Percentiles rank a stretch among this genome's conserved stretches.
These are phyloP conservation scores for Axis porcinus DNA, from an alignment of 2,113 vertebrate species.

Conservation along the genomic window DNA sequence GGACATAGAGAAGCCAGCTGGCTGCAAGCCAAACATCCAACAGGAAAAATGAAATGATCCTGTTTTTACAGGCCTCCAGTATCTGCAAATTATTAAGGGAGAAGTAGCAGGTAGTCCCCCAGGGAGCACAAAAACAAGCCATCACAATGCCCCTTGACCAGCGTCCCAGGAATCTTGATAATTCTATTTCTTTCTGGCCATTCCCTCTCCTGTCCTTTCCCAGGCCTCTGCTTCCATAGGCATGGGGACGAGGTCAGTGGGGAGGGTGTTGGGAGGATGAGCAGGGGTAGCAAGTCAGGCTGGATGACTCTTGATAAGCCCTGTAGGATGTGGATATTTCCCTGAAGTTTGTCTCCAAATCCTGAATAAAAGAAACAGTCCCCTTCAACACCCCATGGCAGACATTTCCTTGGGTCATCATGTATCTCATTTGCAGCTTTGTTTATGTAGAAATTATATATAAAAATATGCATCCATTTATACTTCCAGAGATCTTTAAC, in stretches of 20 bases:
- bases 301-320: not conserved
- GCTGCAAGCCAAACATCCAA: not conserved
- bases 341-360: not conserved
- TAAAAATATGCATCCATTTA: not conserved
- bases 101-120: not conserved
- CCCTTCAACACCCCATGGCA: not conserved
- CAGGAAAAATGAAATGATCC: not conserved
- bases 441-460: not conserved
- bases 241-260: not conserved
- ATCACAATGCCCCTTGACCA: no score
- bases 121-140: not conserved
- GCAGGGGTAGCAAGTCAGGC: not conserved
- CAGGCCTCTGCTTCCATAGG: not conserved
- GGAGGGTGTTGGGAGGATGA: not conserved
- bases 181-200: not conserved
- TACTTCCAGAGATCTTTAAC: not conserved
- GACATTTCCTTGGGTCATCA: not conserved
- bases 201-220: not conserved
- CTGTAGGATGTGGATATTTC: not conserved
- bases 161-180: not conserved
- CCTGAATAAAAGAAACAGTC: not conserved
- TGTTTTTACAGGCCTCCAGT: not conserved
- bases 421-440: not conserved
- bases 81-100: not conserved
- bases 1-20: not conserved